phyloP scores from a whole-genome alignment of 2,888 invertebrate genomes.

The Pecten maximus region DNA sequence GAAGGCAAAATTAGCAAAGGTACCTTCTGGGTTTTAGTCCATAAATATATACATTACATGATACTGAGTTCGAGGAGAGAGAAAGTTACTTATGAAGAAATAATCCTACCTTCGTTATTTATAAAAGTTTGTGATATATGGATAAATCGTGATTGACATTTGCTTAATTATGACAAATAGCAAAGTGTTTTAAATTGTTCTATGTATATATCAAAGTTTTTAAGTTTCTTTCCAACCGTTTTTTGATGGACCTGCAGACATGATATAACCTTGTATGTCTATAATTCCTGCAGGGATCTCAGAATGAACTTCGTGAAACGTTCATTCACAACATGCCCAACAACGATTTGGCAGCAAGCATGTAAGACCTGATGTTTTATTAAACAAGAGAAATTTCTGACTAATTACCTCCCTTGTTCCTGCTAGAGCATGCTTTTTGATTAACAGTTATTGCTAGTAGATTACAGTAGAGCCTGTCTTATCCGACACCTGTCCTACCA shows the following conservation, averaged over 20 bases:
- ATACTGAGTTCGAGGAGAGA: neutral
- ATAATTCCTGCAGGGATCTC: neutral
- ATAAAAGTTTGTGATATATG: no score
- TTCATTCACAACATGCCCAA: slow-evolving; percentile 34
- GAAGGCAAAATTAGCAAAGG: slow-evolving; percentile 78
- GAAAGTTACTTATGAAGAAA: no score
- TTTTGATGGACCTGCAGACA: no score
- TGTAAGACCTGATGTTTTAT: slow-evolving; percentile 33
- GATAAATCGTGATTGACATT: no score
- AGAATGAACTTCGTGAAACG: slow-evolving; percentile 23
- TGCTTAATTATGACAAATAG: no score
- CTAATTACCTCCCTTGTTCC: slow-evolving; percentile 6
- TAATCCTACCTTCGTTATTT: no score
- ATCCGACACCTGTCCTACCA: neutral
- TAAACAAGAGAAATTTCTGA: neutral
- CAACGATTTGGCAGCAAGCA: slow-evolving; percentile 38
- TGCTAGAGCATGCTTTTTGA: slow-evolving; percentile 1
- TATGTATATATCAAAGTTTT: neutral
- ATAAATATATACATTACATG: neutral
- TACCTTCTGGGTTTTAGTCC: slow-evolving; percentile 52
- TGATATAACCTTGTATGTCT: neutral
- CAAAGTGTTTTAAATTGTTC: neutral
- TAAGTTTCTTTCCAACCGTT: no score
- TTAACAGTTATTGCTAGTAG: neutral
- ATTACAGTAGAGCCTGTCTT: neutral